Evolutionary conservation across 2,797 vertebrate species (phyloP).

Genomic region (Halcyon badia): DNA sequence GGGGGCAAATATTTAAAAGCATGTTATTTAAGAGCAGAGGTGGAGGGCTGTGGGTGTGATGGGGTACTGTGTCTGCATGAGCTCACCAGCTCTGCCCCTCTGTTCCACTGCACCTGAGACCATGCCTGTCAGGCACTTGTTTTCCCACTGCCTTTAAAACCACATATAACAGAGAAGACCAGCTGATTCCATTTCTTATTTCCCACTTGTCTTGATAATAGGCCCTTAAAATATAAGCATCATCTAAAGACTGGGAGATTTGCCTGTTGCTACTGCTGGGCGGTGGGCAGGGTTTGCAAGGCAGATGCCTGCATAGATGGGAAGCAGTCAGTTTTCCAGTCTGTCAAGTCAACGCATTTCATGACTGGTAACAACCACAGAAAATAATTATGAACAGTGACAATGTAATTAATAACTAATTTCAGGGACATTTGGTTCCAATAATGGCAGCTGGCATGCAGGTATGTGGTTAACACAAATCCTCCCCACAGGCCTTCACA

Average conservation of each 20-base stretch:
- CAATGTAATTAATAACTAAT: background rate
- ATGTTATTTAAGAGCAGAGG: background rate
- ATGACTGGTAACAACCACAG: background rate
- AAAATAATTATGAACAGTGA: background rate
- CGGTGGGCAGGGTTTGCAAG: background rate
- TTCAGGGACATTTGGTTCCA: background rate
- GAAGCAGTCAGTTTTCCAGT: background rate
- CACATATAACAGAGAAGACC: background rate
- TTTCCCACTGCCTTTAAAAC: background rate
- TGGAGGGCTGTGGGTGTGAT: background rate
- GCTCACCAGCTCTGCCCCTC: background rate
- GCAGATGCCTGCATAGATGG: rapidly evolving
- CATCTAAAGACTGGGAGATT: background rate
- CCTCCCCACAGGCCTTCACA: background rate
- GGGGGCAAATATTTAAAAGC: background rate
- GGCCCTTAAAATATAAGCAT: background rate
- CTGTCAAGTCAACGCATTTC: background rate
- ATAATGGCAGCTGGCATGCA: background rate
- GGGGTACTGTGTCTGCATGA: rapidly evolving
- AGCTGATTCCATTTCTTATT: background rate
- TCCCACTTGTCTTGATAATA: background rate
- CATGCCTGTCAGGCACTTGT: background rate
- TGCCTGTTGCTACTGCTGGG: background rate
- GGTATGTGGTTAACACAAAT: background rate
- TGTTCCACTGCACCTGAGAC: background rate